Evolutionary conservation across 1,140 invertebrate genomes (phyloP).

Genomic region (Calycopis cecrops): DNA sequence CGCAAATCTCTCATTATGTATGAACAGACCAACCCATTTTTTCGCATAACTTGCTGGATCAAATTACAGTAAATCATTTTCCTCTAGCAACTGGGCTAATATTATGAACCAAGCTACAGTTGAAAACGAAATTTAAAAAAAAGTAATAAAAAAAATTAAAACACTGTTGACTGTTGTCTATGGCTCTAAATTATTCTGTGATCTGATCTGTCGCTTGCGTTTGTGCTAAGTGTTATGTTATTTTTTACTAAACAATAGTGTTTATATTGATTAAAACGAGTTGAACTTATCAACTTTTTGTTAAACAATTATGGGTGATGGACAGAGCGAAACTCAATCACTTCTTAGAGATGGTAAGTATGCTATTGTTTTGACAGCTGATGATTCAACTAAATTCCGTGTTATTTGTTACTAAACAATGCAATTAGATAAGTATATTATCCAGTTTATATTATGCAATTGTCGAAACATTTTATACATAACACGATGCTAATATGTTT

Average conservation of each 20-base stretch:
- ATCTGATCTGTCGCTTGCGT: background rate
- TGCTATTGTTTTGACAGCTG: constrained; percentile 64
- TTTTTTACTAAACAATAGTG: constrained; percentile 3
- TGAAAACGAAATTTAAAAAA: background rate
- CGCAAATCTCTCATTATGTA: no score
- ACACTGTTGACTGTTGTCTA: background rate
- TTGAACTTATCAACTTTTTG: constrained; percentile 13
- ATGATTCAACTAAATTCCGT: constrained; percentile 64
- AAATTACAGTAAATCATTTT: no score
- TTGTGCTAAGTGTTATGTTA: constrained; percentile 2
- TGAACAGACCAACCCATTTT: no score
- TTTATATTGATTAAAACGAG: constrained; percentile 1
- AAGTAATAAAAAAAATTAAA: background rate
- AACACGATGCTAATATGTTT: constrained; percentile 28
- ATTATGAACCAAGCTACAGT: background rate
- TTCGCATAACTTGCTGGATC: no score
- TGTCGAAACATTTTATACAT: constrained; percentile 5
- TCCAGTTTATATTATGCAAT: constrained; percentile 15
- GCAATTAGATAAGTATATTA: constrained; percentile 30
- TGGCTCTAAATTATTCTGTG: constrained; percentile 7
- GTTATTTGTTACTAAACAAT: constrained; percentile 65
- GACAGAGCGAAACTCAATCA: constrained; percentile 65
- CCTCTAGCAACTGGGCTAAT: no score
- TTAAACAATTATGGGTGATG: constrained; percentile 52
- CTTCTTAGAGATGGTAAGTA: constrained; percentile 37